A percentile compares a stretch with the other conserved stretches of the same genome.
Conservation (phyloP, 2,797 vertebrate species). For the Sylvilagus floridanus region DNA sequence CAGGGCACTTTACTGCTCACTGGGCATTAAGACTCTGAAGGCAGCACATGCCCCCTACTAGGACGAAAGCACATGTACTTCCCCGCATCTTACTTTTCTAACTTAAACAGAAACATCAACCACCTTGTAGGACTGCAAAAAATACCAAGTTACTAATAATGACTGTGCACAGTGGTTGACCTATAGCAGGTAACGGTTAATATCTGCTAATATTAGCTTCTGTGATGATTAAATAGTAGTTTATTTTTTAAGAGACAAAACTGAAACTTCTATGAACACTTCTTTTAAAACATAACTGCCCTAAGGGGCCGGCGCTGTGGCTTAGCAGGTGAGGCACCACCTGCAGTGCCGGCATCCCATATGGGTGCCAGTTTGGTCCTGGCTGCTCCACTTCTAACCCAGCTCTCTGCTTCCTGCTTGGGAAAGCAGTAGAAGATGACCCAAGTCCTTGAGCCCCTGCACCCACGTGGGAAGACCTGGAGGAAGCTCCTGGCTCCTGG, state of each 20-base stretch:
- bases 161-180: background rate
- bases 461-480: too few species aligned
- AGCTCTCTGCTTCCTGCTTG: too few species aligned
- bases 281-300: background rate
- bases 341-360: too few species aligned
- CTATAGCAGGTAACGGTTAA: background rate
- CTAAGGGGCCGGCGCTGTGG: too few species aligned
- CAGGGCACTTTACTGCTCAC: background rate
- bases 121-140: background rate
- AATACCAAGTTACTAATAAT: conserved; percentile 34
- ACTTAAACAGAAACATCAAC: conserved; percentile 17
- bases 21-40: conserved; percentile 1
- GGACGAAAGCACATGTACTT: conserved; percentile 36
- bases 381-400: too few species aligned
- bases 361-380: too few species aligned
- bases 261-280: background rate
- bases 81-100: background rate
- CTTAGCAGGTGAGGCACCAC: too few species aligned
- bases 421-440: too few species aligned
- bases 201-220: background rate
- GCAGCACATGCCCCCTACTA: background rate
- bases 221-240: background rate
- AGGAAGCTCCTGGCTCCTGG: too few species aligned
- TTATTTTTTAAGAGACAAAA: conserved; percentile 46
- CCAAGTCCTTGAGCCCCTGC: too few species aligned